These are phyloP conservation scores for Eupithecia tripunctaria DNA, from an alignment of 2,888 invertebrate species.

Conservation along the genomic window DNA sequence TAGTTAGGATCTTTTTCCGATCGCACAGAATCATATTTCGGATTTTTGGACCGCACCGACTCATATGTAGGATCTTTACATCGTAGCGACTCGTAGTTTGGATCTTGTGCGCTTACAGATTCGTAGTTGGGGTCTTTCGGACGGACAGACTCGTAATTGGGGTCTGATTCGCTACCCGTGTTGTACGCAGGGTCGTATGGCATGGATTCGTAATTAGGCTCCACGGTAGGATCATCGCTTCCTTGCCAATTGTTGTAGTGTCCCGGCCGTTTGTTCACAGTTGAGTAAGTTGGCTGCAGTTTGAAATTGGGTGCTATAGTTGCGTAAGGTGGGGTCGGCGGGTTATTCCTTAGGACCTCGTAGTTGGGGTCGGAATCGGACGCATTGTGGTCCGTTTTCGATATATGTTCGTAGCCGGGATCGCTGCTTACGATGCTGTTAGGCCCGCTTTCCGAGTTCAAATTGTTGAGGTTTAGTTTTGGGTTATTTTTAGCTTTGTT, in stretches of 20 bases:
- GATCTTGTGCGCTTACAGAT: slow-evolving; percentile 78
- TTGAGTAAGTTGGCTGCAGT: slow-evolving; percentile 81
- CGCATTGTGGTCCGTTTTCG: slow-evolving; percentile 75
- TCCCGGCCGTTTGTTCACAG: slow-evolving; percentile 82
- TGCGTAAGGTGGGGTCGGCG: slow-evolving; percentile 78
- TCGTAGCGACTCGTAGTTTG: slow-evolving; percentile 87
- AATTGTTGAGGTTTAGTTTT: slow-evolving; percentile 66
- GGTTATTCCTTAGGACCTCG: slow-evolving; percentile 88
- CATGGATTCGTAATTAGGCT: slow-evolving; percentile 92
- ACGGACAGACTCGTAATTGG: slow-evolving; percentile 88
- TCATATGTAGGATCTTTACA: slow-evolving; percentile 87
- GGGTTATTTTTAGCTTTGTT: slow-evolving; percentile 57
- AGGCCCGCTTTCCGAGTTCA: slow-evolving; percentile 81
- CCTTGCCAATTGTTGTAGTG: slow-evolving; percentile 82
- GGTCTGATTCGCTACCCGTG: slow-evolving; percentile 90
- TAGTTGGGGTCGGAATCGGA: slow-evolving; percentile 91
- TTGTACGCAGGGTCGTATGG: slow-evolving; percentile 86
- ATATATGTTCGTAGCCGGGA: slow-evolving; percentile 90
- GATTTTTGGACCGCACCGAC: slow-evolving; percentile 80
- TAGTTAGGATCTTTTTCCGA: slow-evolving; percentile 89
- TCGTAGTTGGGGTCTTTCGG: slow-evolving; percentile 89
- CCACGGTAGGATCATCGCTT: slow-evolving; percentile 83
- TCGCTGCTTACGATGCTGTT: slow-evolving; percentile 86
- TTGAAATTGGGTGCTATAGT: slow-evolving; percentile 77
- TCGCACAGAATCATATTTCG: slow-evolving; percentile 89